Percentiles rank a stretch among this genome's conserved stretches.
phyloP scores from a whole-genome alignment of 2,888 invertebrate species.

The Slavum lentiscoides region DNA sequence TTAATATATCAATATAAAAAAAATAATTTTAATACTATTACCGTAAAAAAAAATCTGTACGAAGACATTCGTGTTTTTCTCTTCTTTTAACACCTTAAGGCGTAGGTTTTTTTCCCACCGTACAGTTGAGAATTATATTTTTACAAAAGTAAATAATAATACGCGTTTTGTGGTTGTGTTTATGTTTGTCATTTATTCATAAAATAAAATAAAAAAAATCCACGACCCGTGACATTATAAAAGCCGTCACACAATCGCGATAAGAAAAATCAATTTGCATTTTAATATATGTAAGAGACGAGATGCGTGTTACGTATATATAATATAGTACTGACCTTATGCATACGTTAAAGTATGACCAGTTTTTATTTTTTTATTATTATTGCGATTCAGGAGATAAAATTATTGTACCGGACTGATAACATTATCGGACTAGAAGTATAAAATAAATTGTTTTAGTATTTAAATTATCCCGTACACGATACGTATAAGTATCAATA shows the following conservation, averaged over 20 bases:
- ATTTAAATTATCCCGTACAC: neutral
- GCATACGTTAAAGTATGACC: neutral
- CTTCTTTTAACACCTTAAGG: too few relatives aligned
- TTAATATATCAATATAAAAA: too few relatives aligned
- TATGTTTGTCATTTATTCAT: neutral
- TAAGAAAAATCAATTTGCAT: neutral
- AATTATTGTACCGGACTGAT: neutral
- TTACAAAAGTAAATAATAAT: neutral
- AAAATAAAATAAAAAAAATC: neutral
- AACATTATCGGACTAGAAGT: neutral
- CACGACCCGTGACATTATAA: neutral
- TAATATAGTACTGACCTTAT: neutral
- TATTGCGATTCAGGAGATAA: neutral
- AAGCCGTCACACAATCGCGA: neutral
- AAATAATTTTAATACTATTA: too few relatives aligned
- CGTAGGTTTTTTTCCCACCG: too few relatives aligned
- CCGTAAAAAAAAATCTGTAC: too few relatives aligned
- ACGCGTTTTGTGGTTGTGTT: neutral
- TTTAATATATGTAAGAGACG: neutral
- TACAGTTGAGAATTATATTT: too few relatives aligned
- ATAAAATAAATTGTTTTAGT: neutral
- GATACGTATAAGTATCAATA: neutral
- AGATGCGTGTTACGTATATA: neutral
- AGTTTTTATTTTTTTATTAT: neutral
- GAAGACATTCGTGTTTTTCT: too few relatives aligned